phyloP scores from a whole-genome alignment of 2,797 vertebrate genomes.

The Hemitrygon akajei region DNA sequence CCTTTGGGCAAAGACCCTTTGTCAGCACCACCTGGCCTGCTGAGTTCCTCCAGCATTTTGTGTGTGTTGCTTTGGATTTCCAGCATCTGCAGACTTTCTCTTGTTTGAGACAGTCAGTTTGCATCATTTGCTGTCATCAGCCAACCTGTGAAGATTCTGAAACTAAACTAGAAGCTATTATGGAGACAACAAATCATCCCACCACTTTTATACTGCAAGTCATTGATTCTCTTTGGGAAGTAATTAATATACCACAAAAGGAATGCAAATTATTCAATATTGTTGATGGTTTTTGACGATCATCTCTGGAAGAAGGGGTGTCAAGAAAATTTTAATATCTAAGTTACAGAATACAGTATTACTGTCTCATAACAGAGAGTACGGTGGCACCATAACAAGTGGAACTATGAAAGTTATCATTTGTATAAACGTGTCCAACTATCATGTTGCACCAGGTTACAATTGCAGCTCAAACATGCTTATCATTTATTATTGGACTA shows the following conservation, averaged over 20 bases:
- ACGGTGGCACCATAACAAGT: neutral
- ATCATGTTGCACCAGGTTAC: neutral
- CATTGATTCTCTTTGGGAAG: neutral
- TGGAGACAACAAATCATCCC: neutral
- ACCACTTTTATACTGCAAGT: neutral
- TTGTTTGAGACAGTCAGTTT: no score
- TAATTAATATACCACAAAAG: neutral
- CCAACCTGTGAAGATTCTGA: neutral
- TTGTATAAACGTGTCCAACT: neutral
- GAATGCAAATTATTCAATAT: neutral
- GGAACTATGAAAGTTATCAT: neutral
- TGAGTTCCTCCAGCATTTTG: no score
- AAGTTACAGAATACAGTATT: neutral
- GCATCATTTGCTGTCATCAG: neutral
- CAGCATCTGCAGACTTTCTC: no score
- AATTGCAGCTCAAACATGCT: neutral
- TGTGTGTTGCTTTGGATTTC: no score
- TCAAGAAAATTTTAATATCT: neutral
- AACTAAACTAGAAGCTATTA: neutral
- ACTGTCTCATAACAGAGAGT: neutral
- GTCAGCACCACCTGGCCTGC: no score
- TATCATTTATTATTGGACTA: neutral
- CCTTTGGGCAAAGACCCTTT: no score
- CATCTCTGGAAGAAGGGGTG: neutral
- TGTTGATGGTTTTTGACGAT: neutral